Base-by-base conservation (phyloP, 1,140 invertebrate species). In the Tetragonula clypearis region DNA sequence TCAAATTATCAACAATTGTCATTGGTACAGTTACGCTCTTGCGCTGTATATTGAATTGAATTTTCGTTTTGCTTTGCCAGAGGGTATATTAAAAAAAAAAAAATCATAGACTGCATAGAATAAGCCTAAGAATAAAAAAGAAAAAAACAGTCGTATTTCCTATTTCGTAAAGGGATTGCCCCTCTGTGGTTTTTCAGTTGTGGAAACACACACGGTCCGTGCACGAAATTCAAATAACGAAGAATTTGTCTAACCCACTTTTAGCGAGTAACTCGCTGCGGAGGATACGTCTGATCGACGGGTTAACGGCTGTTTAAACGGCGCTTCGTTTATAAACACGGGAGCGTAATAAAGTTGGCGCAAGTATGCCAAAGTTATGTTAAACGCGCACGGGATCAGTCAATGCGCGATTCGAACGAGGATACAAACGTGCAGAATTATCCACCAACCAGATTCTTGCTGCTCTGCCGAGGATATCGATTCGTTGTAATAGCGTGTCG, bases 211-310 rank as follows among this genome's bases (percentile, higher is more conserved):
- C 58, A 35, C 6, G 58, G 62, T 56, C 21, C 78, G 21, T 23
- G 65, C n/a, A 35, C 26, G 65, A 56, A 79, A 69, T 56, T 53
- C 78, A 79, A 79, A 69, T 56, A 69, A 15, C n/a, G 2, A 11
- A 15, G 78, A 55, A 79, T 79, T 79, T 79, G 69, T 79, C 49
- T 69, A 69, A 79, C 65, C 65, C 65, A 69, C 26, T 69, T 30
- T 79, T 69, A 49, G 53, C 53, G 23, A 69, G 56, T 69, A 68
- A 55, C 65, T 68, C 49, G 26, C 6, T 35, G 65, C 65, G 1
- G 21, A 19, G 53, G 65, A 56, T 79, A 41, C 41, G n/a, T 41
- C 21, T 30, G 15, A 15, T 11, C 65, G 14, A 11, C 21, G 30
- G 62, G 62, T 79, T 66, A 79, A 12, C 58, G 35, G 41, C 35